These are phyloP conservation scores for Heliconius eleuchia DNA, from an alignment of 1,140 invertebrate species.

Conservation along the genomic window DNA sequence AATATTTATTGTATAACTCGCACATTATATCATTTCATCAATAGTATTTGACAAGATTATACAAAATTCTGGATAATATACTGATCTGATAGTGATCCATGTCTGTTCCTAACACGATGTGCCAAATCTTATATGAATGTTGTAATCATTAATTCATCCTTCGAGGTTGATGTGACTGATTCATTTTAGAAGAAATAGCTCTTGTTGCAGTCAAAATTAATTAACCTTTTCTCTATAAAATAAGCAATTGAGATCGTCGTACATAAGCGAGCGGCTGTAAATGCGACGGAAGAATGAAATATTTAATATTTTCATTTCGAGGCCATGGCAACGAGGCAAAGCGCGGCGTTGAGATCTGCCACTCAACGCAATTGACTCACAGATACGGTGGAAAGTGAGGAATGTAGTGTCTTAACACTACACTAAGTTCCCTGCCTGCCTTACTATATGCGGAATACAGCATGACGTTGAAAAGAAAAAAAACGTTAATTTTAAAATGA, in stretches of 20 bases:
- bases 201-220: background rate
- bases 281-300: too few species aligned
- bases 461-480: too few species aligned
- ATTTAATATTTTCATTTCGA: too few species aligned
- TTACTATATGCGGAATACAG: too few species aligned
- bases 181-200: slow-evolving; percentile 16
- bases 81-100: slow-evolving; percentile 29
- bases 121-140: slow-evolving; percentile 51
- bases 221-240: background rate
- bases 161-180: slow-evolving; percentile 18
- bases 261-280: too few species aligned
- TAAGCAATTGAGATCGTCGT: background rate
- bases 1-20: slow-evolving; percentile 14
- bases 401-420: too few species aligned
- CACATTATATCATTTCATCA: slow-evolving; percentile 4
- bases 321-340: too few species aligned
- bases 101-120: slow-evolving; percentile 49
- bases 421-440: too few species aligned
- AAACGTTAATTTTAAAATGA: slow-evolving; percentile 25
- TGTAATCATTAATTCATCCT: slow-evolving; percentile 32
- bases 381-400: too few species aligned
- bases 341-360: too few species aligned
- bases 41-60: slow-evolving; percentile 23
- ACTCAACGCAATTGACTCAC: too few species aligned
- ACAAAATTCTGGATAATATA: slow-evolving; percentile 26